Percentiles rank a stretch among this genome's conserved stretches.
These are phyloP conservation scores for Pteronotus mesoamericanus DNA, from an alignment of 2,797 vertebrate species.

Conservation along the genomic window DNA sequence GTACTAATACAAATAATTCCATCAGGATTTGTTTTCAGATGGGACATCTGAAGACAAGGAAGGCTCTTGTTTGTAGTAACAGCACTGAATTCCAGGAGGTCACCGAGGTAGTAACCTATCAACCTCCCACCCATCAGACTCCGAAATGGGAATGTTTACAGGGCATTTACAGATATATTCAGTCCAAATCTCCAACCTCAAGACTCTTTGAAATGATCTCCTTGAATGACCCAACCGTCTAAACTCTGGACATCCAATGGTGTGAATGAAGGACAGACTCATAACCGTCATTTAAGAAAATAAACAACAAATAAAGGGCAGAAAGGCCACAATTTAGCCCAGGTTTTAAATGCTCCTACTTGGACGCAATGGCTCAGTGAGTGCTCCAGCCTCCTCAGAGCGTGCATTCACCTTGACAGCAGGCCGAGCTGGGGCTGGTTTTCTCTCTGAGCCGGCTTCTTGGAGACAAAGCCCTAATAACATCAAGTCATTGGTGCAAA, in stretches of 20 bases:
- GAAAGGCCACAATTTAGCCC: conserved; percentile 14
- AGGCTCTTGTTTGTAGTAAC: neutral
- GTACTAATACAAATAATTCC: neutral
- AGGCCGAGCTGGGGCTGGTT: conserved; percentile 41
- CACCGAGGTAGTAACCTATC: conserved; percentile 56
- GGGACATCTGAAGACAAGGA: neutral
- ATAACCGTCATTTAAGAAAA: conserved; percentile 60
- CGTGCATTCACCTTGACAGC: neutral
- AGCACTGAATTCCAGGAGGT: neutral
- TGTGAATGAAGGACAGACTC: conserved; percentile 56
- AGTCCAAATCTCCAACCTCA: neutral
- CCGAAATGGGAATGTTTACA: conserved; percentile 19
- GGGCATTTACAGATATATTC: conserved; percentile 67
- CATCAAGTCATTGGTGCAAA: neutral
- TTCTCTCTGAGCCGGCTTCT: conserved; percentile 32
- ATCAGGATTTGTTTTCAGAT: neutral
- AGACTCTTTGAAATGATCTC: conserved; percentile 64
- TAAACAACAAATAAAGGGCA: neutral
- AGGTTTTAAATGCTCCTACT: conserved; percentile 24
- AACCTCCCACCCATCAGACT: conserved; percentile 41
- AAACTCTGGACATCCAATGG: conserved; percentile 46
- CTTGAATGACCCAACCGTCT: conserved; percentile 68
- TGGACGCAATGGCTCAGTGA: conserved; percentile 31
- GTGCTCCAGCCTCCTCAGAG: neutral
- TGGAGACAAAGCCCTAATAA: conserved; percentile 24